Conservation (phyloP, 2,113 vertebrate species). For the Condylura cristata region DNA sequence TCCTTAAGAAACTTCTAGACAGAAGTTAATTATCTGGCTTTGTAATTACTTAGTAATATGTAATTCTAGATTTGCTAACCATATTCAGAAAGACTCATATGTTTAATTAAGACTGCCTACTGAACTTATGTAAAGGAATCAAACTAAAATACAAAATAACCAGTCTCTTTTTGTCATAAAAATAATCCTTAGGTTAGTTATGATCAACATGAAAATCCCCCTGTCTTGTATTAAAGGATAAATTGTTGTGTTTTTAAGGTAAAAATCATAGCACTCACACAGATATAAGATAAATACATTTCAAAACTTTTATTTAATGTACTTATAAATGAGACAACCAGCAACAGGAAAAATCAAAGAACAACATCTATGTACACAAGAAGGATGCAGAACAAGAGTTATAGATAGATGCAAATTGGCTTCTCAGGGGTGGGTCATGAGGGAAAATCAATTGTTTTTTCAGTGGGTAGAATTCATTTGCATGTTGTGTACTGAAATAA, state of each 20-base stretch:
- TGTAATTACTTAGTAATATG: not conserved
- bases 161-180: not conserved
- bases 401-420: not conserved
- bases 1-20: not conserved
- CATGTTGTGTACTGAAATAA: not conserved
- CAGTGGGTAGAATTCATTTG: not conserved
- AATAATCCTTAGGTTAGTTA: not conserved
- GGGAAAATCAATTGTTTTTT: not conserved
- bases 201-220: not conserved
- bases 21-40: not conserved
- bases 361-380: not conserved
- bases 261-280: not conserved
- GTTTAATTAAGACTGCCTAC: not conserved
- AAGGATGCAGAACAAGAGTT: not conserved
- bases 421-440: not conserved
- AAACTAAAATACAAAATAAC: not conserved
- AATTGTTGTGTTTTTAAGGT: not conserved
- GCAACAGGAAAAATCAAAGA: conserved; percentile 17
- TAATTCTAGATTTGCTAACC: not conserved
- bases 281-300: not conserved
- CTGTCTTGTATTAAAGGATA: not conserved
- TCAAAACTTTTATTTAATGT: not conserved
- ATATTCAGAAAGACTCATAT: not conserved
- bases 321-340: not conserved
- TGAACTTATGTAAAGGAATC: not conserved